A percentile compares a stretch with the other conserved stretches of the same genome.
phyloP scores from a whole-genome alignment of 2,888 invertebrate species.

The Andrena trimmerana region DNA sequence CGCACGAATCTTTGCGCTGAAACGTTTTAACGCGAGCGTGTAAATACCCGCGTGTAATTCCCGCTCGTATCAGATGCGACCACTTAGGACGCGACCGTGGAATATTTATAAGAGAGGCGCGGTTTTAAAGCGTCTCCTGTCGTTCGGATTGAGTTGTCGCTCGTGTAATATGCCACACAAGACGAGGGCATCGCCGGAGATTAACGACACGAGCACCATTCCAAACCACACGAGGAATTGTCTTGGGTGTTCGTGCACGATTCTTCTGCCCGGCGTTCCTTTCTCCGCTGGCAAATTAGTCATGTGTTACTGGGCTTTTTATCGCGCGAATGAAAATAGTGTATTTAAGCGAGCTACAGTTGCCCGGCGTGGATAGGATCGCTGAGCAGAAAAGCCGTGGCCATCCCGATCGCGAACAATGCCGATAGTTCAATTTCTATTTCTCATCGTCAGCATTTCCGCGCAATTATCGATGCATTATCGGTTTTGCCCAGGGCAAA shows the following conservation, averaged over 20 bases:
- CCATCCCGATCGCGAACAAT: background rate
- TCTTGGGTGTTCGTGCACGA: background rate
- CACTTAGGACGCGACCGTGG: constrained; percentile 42
- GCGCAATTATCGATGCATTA: constrained; percentile 31
- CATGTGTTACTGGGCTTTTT: too few species aligned
- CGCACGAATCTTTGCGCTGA: background rate
- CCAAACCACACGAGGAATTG: constrained; percentile 19
- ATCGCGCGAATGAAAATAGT: too few species aligned
- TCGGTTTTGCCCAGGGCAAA: constrained; percentile 10
- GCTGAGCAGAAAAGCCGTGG: background rate
- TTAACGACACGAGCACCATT: constrained; percentile 37
- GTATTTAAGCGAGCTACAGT: background rate
- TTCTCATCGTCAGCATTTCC: constrained; percentile 20
- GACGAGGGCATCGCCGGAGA: constrained; percentile 24
- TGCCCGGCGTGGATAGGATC: background rate
- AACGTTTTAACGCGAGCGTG: background rate
- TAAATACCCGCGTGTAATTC: constrained; percentile 13
- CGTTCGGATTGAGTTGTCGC: constrained; percentile 64
- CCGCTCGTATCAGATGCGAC: constrained; percentile 30
- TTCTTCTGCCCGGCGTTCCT: background rate
- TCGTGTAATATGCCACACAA: constrained; percentile 49
- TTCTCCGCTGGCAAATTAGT: too few species aligned
- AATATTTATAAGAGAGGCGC: constrained; percentile 69
- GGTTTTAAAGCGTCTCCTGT: constrained; percentile 56
- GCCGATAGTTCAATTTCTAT: constrained; percentile 22